phyloP scores from a whole-genome alignment of 1,140 invertebrate species.

The Drosophila persimilis region DNA sequence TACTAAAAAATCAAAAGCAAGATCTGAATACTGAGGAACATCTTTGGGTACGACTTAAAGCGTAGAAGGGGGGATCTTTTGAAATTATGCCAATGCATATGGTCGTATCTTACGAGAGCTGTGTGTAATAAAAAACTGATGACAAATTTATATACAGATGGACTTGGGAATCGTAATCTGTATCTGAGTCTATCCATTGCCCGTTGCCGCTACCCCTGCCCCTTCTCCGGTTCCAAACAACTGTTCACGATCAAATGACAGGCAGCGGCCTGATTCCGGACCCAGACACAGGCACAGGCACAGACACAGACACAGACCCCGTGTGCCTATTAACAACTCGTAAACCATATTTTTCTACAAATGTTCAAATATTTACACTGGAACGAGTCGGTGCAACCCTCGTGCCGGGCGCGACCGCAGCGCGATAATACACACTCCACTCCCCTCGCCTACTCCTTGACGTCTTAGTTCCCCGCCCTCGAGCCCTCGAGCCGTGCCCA shows the following conservation, averaged over 20 bases:
- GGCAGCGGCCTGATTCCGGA: conserved; percentile 25
- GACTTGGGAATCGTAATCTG: conserved; percentile 20
- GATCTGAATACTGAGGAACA: too few relatives aligned
- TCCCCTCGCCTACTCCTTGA: neutral
- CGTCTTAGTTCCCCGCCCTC: neutral
- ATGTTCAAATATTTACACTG: conserved; percentile 77
- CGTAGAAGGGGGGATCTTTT: too few relatives aligned
- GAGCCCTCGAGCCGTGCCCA: too few relatives aligned
- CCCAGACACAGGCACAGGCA: neutral
- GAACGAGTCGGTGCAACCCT: conserved; percentile 29
- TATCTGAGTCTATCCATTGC: neutral
- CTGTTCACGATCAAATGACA: conserved; percentile 73
- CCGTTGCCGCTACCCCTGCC: neutral
- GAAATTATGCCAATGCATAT: too few relatives aligned
- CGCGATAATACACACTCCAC: conserved; percentile 29
- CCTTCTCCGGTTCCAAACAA: conserved; percentile 37
- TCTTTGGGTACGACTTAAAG: too few relatives aligned
- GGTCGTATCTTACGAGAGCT: too few relatives aligned
- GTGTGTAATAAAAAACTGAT: conserved; percentile 7
- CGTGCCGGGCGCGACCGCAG: conserved; percentile 33
- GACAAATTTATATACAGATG: conserved; percentile 2
- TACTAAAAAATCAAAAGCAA: too few relatives aligned
- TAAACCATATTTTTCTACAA: conserved; percentile 79
- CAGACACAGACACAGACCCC: neutral
- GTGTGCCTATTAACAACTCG: conserved; percentile 62